These are phyloP conservation scores for Poecile atricapillus DNA, from an alignment of 2,113 vertebrate genomes.

Conservation along the genomic window DNA sequence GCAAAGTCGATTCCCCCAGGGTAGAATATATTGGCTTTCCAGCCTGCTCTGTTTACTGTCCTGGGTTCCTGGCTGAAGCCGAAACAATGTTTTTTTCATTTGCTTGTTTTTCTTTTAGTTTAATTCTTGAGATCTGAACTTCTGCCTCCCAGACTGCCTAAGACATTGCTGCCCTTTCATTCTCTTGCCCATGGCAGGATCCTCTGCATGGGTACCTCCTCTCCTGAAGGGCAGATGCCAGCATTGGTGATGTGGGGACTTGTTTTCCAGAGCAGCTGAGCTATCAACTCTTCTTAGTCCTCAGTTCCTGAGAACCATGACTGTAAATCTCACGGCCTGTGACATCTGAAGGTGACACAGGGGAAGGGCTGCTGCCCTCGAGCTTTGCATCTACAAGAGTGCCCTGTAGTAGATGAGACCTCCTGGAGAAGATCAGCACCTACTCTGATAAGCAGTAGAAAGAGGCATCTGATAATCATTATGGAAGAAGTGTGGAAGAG, in stretches of 20 bases:
- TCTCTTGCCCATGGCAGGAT: fast-evolving
- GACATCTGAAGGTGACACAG: not conserved
- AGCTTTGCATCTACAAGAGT: not conserved
- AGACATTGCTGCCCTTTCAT: not conserved
- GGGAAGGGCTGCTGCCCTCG: not conserved
- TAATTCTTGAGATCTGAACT: not conserved
- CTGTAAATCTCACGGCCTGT: not conserved
- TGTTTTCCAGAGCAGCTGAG: not conserved
- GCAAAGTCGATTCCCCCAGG: not conserved
- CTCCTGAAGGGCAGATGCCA: not conserved
- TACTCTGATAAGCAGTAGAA: not conserved
- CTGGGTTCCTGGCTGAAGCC: not conserved
- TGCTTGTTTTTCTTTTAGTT: conserved; percentile 1
- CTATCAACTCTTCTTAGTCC: not conserved
- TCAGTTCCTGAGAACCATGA: fast-evolving
- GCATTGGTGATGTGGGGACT: fast-evolving
- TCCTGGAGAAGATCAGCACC: not conserved
- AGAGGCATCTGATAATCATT: not conserved
- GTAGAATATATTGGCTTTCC: not conserved
- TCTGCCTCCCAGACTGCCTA: not conserved
- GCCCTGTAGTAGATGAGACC: not conserved
- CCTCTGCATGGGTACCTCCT: not conserved
- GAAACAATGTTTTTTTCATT: not conserved
- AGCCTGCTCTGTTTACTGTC: not conserved
- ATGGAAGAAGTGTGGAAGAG: not conserved